Base-by-base conservation (phyloP, 2,113 vertebrate species). In the Columba livia region DNA sequence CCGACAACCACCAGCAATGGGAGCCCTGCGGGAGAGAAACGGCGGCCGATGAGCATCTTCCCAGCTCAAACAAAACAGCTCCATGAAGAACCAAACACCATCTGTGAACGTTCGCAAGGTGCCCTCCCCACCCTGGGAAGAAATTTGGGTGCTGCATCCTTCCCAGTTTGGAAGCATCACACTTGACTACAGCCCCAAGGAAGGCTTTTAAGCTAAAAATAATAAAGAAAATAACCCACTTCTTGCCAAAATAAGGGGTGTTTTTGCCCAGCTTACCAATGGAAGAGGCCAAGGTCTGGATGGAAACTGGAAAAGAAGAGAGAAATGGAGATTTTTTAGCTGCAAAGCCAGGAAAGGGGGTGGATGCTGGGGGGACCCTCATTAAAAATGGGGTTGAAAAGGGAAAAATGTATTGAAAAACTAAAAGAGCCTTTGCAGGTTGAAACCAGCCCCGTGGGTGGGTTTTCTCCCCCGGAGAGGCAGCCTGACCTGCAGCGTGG, bases 111-210 rank as follows among this genome's bases (percentile, higher is more conserved):
- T 8, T 60, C 56, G 9, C 26, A 3, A 34, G 23, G 20, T 65
- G 40, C 7, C 34, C 14, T 71, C 26, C 72, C 58, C 31, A 8
- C 8, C 19, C 25, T 1, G 0, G 50, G 57, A 36, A 15, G 73
- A 48, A 70, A 64, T 47, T 0, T 5, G 64, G 40, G 28, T 50
- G 58, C 38, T 56, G 25, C 20, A 5, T 58, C 61, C 14, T 66
- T 53, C 2, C 13, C 26, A 3, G 34, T 17, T 15, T 0, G 0
- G 3, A 78, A 20, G 14, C 12, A 16, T 54, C 25, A 23, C 47
- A 20, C 2, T 4, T 5, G 1, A 5, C 15, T 20, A 1, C 12
- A 34, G 50, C 13, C 15, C 60, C 1, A 0, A 28, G 7, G 28
- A 89, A 28, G 11, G 26, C 4, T 90, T 71, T 67, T 14, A 60